A percentile compares a stretch with the other conserved stretches of the same genome.
Evolutionary conservation across 1,140 invertebrate species (phyloP).

Genomic region (Drosophila nigromelanica): DNA sequence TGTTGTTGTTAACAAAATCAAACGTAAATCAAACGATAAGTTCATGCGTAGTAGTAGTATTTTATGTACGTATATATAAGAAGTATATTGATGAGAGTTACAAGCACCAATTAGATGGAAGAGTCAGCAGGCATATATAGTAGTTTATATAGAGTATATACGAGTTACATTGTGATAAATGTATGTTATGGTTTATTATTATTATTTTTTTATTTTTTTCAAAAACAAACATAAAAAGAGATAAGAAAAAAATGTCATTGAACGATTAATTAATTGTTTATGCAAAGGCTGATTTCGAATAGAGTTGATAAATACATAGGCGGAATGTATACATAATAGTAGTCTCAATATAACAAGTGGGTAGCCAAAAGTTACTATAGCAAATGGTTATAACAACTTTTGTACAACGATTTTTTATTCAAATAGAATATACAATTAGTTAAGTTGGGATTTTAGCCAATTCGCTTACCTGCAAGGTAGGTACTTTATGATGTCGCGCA

Average conservation of each 20-base stretch:
- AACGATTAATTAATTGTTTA: conserved; percentile 73
- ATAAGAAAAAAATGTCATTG: conserved; percentile 75
- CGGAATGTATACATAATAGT: conserved; percentile 45
- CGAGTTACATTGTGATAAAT: conserved; percentile 72
- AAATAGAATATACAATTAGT: conserved; percentile 25
- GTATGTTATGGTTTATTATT: conserved; percentile 52
- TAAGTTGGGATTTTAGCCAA: too few species aligned
- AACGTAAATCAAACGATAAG: conserved; percentile 60
- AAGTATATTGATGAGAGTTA: conserved; percentile 62
- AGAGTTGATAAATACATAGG: conserved; percentile 65
- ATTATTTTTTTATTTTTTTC: conserved; percentile 45
- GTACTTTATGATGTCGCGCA: conserved; percentile 88
- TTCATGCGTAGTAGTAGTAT: conserved; percentile 67
- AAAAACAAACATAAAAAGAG: conserved; percentile 76
- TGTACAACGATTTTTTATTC: conserved; percentile 64
- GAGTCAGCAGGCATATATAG: conserved; percentile 74
- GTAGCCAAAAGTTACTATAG: conserved; percentile 79
- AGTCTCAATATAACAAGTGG: conserved; percentile 55
- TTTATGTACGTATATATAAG: conserved; percentile 40
- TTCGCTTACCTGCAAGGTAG: conserved; percentile 87
- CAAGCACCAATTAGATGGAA: conserved; percentile 81
- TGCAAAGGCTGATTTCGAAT: conserved; percentile 70
- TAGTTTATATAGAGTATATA: conserved; percentile 48
- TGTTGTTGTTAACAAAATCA: conserved; percentile 58
- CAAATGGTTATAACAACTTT: conserved; percentile 80